phyloP scores from a whole-genome alignment of 2,113 vertebrate genomes.

The Rhinoderma darwinii region DNA sequence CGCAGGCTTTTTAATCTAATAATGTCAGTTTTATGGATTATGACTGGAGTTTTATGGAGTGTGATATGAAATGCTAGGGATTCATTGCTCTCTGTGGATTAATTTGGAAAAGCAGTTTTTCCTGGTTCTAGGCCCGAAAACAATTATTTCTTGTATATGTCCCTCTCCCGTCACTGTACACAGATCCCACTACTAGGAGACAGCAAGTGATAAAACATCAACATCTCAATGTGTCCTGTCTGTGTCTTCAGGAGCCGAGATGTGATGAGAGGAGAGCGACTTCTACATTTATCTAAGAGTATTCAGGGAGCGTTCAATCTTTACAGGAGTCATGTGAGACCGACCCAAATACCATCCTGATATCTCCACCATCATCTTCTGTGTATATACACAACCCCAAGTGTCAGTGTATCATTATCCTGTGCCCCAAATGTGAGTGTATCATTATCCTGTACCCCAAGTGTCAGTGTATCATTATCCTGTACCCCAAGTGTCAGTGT shows the following conservation, averaged over 20 bases:
- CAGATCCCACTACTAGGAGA: slow-evolving; percentile 63
- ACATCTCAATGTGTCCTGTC: slow-evolving; percentile 43
- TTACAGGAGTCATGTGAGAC: not conserved
- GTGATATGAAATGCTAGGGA: slow-evolving; percentile 72
- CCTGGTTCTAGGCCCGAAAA: slow-evolving; percentile 71
- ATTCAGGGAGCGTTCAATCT: not conserved
- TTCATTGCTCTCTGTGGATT: slow-evolving; percentile 72
- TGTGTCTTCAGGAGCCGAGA: not conserved
- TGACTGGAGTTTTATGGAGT: slow-evolving; percentile 70
- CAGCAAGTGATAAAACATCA: slow-evolving; percentile 53
- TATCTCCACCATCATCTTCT: too few relatives aligned
- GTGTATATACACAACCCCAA: too few relatives aligned
- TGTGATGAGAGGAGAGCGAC: not conserved
- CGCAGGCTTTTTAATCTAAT: slow-evolving; percentile 72
- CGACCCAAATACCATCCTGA: too few relatives aligned
- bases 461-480: too few relatives aligned
- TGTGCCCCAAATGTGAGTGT: too few relatives aligned
- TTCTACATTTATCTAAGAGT: not conserved
- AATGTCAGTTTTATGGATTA: slow-evolving; percentile 73
- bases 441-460: too few relatives aligned
- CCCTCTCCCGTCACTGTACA: slow-evolving; percentile 63
- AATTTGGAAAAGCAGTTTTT: slow-evolving; percentile 71
- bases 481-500: too few relatives aligned
- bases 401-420: too few relatives aligned
- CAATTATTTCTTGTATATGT: slow-evolving; percentile 70